A percentile compares a stretch with the other conserved stretches of the same genome.
These are phyloP conservation scores for Chironomus striatipennis DNA, from an alignment of 1,140 invertebrate species.

Conservation along the genomic window DNA sequence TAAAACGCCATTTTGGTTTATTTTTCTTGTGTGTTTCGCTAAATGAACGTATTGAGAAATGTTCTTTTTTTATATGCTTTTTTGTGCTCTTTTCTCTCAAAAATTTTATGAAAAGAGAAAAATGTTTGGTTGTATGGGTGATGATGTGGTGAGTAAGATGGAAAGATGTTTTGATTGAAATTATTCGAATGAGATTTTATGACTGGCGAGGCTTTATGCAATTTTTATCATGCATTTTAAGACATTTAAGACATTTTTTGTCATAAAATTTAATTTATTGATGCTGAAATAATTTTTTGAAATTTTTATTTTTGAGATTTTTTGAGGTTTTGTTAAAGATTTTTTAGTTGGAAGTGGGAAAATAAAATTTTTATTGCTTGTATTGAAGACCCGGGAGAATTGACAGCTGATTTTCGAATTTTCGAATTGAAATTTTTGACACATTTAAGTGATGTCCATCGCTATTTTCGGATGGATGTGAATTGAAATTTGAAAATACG, in stretches of 20 bases:
- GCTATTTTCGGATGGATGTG: too few relatives aligned
- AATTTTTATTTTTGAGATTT: not conserved
- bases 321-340: not conserved
- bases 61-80: not conserved
- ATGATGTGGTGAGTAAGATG: not conserved
- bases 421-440: not conserved
- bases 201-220: not conserved
- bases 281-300: not conserved
- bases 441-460: not conserved
- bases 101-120: not conserved
- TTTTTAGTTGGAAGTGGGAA: not conserved
- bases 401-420: not conserved
- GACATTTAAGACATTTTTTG: not conserved
- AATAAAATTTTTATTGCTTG: not conserved
- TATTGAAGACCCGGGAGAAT: not conserved
- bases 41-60: not conserved
- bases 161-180: not conserved
- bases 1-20: conserved; percentile 10
- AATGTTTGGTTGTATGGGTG: not conserved
- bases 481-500: too few relatives aligned
- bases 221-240: not conserved
- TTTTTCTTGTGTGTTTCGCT: not conserved
- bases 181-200: too few relatives aligned
- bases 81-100: not conserved
- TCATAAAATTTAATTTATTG: not conserved